Percentiles rank a stretch among this genome's conserved stretches.
Evolutionary conservation across 2,888 invertebrate species (phyloP).

Genomic region (Baronia brevicornis): DNA sequence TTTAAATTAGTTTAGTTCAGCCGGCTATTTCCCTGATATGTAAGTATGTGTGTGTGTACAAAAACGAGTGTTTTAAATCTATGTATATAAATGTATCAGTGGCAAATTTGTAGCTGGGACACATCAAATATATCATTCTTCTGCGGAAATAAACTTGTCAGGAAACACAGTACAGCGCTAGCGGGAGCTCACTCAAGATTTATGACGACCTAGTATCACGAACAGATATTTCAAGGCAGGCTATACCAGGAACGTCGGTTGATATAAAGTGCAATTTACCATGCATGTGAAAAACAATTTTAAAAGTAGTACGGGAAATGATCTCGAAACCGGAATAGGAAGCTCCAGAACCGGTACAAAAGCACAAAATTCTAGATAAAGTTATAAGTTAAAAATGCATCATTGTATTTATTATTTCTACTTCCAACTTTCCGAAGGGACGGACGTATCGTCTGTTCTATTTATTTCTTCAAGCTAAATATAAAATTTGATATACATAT

Average conservation of each 20-base stretch:
- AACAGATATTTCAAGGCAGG: slow-evolving; percentile 2
- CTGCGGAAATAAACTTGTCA: slow-evolving; percentile 29
- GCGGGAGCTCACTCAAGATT: slow-evolving; percentile 23
- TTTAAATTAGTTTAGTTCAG: no score
- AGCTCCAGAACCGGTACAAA: slow-evolving; percentile 4
- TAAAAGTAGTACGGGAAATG: slow-evolving; percentile 1
- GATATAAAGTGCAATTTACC: no score
- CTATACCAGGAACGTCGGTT: background rate
- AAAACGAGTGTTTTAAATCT: slow-evolving; percentile 3
- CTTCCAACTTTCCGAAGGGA: slow-evolving; percentile 25
- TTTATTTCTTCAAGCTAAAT: slow-evolving; percentile 22
- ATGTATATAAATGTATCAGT: slow-evolving; percentile 9
- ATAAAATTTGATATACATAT: no score
- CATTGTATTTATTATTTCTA: slow-evolving; percentile 27
- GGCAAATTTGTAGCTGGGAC: slow-evolving; percentile 24
- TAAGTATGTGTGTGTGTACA: no score
- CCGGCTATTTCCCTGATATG: no score
- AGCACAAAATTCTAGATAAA: slow-evolving; percentile 3
- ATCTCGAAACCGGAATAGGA: slow-evolving; percentile 5
- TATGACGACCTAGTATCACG: slow-evolving; percentile 18
- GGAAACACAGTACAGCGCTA: slow-evolving; percentile 21
- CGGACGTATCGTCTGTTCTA: slow-evolving; percentile 20
- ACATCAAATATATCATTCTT: slow-evolving; percentile 21
- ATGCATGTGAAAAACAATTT: no score
- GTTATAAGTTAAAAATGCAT: slow-evolving; percentile 16